Percentiles rank a stretch among this genome's conserved stretches.
phyloP scores from a whole-genome alignment of 2,888 invertebrate genomes.

The Scaptomyza tumidula region DNA sequence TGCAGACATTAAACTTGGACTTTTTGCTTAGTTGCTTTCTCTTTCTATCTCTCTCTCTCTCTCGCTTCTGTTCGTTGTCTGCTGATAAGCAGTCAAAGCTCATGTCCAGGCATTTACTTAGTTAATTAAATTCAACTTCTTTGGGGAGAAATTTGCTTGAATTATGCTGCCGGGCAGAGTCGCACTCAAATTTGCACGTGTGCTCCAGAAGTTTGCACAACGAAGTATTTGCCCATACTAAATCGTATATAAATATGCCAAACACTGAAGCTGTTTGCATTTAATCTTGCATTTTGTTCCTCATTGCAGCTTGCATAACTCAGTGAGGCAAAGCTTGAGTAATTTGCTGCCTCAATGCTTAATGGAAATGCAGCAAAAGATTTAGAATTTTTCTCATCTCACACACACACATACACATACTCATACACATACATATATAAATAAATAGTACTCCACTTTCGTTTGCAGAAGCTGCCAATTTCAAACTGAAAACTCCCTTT shows the following conservation, averaged over 20 bases:
- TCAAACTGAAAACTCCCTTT: constrained; percentile 21
- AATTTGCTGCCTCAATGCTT: constrained; percentile 67
- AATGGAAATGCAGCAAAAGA: constrained; percentile 58
- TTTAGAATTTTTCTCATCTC: constrained; percentile 54
- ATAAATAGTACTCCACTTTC: constrained; percentile 11
- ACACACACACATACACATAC: constrained; percentile 8
- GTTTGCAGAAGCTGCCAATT: constrained; percentile 20
- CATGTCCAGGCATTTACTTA: constrained; percentile 76
- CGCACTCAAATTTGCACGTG: constrained; percentile 21
- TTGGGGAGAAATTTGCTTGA: constrained; percentile 36
- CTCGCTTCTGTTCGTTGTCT: constrained; percentile 25
- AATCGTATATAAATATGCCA: constrained; percentile 60
- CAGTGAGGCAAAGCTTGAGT: constrained; percentile 36
- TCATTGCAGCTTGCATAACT: constrained; percentile 40
- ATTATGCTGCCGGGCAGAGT: constrained; percentile 22
- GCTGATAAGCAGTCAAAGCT: constrained; percentile 56
- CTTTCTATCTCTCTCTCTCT: constrained; percentile 13
- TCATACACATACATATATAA: neutral
- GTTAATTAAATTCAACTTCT: constrained; percentile 79
- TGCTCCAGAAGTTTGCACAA: constrained; percentile 52
- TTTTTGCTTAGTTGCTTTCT: constrained; percentile 55
- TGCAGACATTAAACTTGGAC: constrained; percentile 60
- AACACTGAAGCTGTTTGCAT: constrained; percentile 63
- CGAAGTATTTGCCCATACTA: constrained; percentile 55
- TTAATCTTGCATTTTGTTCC: constrained; percentile 61